Percentiles rank a stretch among this genome's conserved stretches.
phyloP scores from a whole-genome alignment of 2,797 vertebrate genomes.

The Gallinago stenura region DNA sequence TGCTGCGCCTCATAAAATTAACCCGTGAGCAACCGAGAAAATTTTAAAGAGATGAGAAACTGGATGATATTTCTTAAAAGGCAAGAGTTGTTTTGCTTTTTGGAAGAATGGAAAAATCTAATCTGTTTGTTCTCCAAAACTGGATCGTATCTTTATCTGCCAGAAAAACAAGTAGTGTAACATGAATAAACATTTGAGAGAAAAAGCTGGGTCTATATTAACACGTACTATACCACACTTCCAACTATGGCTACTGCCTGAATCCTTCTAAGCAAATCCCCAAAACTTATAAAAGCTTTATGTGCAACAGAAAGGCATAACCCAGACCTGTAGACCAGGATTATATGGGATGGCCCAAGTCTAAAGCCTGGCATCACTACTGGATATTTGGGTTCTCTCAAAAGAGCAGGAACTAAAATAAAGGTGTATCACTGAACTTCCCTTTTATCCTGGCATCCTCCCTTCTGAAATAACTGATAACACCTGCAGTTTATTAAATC shows the following conservation, averaged over 20 bases:
- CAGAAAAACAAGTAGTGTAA: constrained; percentile 38
- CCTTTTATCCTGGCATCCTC: background rate
- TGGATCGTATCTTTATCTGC: constrained; percentile 34
- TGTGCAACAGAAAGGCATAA: background rate
- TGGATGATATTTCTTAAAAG: background rate
- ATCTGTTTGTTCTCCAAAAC: constrained; percentile 39
- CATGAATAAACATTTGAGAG: constrained; percentile 50
- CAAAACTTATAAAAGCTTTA: background rate
- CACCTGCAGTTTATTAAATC: background rate
- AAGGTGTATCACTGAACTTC: background rate
- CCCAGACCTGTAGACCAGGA: background rate
- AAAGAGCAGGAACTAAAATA: background rate
- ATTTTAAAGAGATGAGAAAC: background rate
- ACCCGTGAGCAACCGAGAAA: background rate
- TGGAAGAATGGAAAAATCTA: background rate
- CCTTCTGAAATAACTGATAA: background rate
- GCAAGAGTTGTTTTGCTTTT: constrained; percentile 18
- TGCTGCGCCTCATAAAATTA: background rate
- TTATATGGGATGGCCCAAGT: accelerated
- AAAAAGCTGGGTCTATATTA: constrained; percentile 1
- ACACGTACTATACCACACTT: background rate
- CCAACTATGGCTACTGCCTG: background rate
- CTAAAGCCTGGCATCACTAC: background rate
- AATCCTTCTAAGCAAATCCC: background rate
- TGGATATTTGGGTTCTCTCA: background rate